A percentile compares a stretch with the other conserved stretches of the same genome.
Conservation (phyloP, 2,888 invertebrate species). For the Meandrusa payeni region DNA sequence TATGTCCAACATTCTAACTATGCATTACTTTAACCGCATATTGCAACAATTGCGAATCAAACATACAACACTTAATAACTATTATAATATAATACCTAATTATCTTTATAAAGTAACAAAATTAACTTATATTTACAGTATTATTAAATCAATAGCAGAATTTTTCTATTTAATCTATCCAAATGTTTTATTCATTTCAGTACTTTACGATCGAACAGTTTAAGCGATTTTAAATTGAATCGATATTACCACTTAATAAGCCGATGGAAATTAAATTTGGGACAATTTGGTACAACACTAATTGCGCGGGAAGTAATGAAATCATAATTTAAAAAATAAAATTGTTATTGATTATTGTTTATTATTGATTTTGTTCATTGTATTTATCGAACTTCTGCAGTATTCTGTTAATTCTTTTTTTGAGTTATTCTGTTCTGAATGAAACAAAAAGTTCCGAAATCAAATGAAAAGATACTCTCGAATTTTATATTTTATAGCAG, state of each 20-base stretch:
- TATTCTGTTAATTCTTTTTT: no score
- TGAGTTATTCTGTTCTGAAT: no score
- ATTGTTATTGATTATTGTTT: no score
- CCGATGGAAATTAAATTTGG: no score
- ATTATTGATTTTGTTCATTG: no score
- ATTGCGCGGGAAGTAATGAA: no score
- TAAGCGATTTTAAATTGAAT: constrained; percentile 1
- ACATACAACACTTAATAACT: constrained; percentile 79
- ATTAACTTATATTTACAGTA: constrained; percentile 81
- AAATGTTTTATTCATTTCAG: constrained; percentile 30
- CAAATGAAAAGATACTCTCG: no score
- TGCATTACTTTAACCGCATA: constrained; percentile 74
- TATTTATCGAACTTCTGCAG: neutral
- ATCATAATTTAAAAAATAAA: no score
- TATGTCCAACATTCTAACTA: constrained; percentile 70
- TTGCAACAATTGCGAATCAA: constrained; percentile 79
- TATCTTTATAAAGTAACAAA: constrained; percentile 79
- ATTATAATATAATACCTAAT: constrained; percentile 79
- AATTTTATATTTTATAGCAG: no score
- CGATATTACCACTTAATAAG: neutral
- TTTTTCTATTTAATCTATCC: constrained; percentile 66
- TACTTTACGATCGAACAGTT: constrained; percentile 25
- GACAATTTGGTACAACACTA: no score
- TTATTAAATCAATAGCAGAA: constrained; percentile 75
- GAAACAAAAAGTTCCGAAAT: no score